Evolutionary conservation across 2,888 invertebrate species (phyloP), one percentile per base, ranked within the genome.

Genomic region (Stenichneumon culpator): DNA sequence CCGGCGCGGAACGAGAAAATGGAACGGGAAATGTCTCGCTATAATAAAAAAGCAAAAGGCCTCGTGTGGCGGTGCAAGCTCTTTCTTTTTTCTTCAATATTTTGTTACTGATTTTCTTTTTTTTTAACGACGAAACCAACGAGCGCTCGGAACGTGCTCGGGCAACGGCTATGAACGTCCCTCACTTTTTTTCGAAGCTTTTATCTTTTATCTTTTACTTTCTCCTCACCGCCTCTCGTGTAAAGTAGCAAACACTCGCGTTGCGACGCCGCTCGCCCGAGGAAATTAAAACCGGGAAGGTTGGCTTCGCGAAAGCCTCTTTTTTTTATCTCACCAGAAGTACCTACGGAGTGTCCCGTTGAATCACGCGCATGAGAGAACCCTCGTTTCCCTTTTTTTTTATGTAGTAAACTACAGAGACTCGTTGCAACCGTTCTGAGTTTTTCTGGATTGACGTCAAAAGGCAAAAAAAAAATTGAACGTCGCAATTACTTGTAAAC

Each of bases 281-380:
- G 79, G 82, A 85, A 85, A 85, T 85, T 85, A 85, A 82, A 85
- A 68, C 73, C 54, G 73, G 63, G 47, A 19, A 16, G 25, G 44
- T 44, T 44, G 22, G 74, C 52, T 65, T 6, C 70, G 77, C 80
- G 73, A 36, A 65, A 44, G 44, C 54, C 81, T 32, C 67, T 70
- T 57, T 32, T 74, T 69, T 79, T 69, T 32, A 47, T 68, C 47
- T 67, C 68, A 28, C 32, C 72, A 32, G 70, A 73, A 79, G 81
- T 83, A 74, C 81, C 65, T 47, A 52, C 9, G 47, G 73, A 84
- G 75, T 82, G 67, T 79, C 52, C 70, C 65, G 84, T 82, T 75
- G 79, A 82, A 82, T 85, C 70, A 85, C 75, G 65, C 50, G 70
- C 67, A 52, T 32, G 75, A 82, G 69, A 82, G 70, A 77, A 74